Evolutionary conservation across 2,888 invertebrate genomes (phyloP).

Genomic region (Brachyptera putata): DNA sequence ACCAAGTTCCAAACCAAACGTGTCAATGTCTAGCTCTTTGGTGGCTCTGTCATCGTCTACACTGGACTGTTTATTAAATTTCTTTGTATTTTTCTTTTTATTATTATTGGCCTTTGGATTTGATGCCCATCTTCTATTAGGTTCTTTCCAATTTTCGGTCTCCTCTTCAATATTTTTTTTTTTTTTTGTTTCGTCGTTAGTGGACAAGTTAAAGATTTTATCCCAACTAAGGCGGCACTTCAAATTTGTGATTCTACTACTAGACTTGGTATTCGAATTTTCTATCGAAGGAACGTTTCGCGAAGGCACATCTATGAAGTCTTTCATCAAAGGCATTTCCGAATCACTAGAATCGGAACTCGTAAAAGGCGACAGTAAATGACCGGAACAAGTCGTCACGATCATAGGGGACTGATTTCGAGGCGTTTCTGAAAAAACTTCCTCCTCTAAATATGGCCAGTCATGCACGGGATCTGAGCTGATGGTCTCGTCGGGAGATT

Average conservation of each 20-base stretch:
- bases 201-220: conserved; percentile 29
- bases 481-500: not conserved
- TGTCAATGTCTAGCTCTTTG: too few species aligned
- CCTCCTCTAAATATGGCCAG: conserved; percentile 31
- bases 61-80: not conserved
- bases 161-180: too few species aligned
- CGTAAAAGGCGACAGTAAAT: not conserved
- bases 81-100: not conserved
- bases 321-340: not conserved
- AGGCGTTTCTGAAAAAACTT: conserved; percentile 26
- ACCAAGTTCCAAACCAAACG: conserved; percentile 22
- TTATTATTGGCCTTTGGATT: not conserved
- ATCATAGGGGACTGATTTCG: not conserved
- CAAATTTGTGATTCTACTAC: not conserved
- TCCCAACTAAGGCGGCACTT: conserved; percentile 31
- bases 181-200: conserved; percentile 12
- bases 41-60: not conserved
- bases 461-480: conserved; percentile 24
- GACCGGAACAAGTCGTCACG: not conserved
- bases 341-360: conserved; percentile 2
- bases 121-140: conserved; percentile 16
- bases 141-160: conserved; percentile 1
- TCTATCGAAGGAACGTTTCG: not conserved
- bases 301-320: conserved; percentile 5
- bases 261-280: not conserved